Evolutionary conservation across 1,140 invertebrate species (phyloP).

Genomic region (Ceratosolen solmsi): DNA sequence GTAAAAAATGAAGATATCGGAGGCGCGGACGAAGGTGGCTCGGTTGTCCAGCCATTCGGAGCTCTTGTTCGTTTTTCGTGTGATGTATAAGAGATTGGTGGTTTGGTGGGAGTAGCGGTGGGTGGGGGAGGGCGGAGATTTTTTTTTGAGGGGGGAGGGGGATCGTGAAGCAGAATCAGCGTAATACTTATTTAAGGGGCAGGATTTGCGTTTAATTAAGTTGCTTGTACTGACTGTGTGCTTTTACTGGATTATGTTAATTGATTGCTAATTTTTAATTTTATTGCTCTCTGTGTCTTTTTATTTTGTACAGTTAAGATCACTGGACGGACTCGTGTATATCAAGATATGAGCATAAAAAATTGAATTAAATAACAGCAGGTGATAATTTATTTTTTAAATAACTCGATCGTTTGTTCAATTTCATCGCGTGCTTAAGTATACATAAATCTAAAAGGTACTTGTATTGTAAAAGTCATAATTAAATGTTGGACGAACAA

Average conservation of each 20-base stretch:
- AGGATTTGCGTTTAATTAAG: conserved; percentile 10
- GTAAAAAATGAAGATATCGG: conserved; percentile 43
- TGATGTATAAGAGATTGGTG: background rate
- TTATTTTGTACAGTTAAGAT: too few relatives aligned
- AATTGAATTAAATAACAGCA: background rate
- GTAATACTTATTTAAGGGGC: conserved; percentile 27
- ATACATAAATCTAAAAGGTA: too few relatives aligned
- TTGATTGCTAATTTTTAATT: conserved; percentile 11
- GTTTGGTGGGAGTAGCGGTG: too few relatives aligned
- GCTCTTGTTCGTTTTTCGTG: background rate
- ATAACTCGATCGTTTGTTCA: too few relatives aligned
- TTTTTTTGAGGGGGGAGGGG: too few relatives aligned
- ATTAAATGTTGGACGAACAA: too few relatives aligned
- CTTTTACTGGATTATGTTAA: conserved; percentile 14
- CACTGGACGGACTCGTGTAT: too few relatives aligned
- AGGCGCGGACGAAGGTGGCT: conserved; percentile 14
- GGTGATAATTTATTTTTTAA: too few relatives aligned
- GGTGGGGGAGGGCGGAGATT: too few relatives aligned
- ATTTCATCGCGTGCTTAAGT: too few relatives aligned
- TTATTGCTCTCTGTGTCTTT: background rate
- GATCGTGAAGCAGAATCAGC: background rate
- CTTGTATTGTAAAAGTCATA: too few relatives aligned
- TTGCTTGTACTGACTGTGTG: background rate
- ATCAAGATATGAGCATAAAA: background rate
- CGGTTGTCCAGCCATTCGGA: background rate